phyloP scores from a whole-genome alignment of 2,888 invertebrate genomes.

The Scrobipalpa costella region DNA sequence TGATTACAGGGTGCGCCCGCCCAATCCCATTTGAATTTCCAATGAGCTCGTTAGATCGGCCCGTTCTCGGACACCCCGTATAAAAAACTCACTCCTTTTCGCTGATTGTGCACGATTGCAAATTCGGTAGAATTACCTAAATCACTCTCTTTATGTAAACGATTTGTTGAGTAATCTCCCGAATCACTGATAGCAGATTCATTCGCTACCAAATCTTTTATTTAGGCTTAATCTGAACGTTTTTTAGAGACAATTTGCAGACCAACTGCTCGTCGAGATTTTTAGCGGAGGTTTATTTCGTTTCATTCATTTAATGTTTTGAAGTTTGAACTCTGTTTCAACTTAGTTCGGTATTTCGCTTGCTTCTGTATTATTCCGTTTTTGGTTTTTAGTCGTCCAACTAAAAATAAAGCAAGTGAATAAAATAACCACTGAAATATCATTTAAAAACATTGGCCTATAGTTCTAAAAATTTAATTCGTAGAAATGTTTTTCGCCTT shows the following conservation, averaged over 20 bases:
- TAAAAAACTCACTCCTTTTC: slow-evolving; percentile 69
- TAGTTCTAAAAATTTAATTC: too few species aligned
- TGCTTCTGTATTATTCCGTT: not conserved
- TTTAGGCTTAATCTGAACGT: slow-evolving; percentile 25
- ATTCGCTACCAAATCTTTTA: slow-evolving; percentile 24
- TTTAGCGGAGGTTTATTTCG: not conserved
- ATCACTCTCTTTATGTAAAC: slow-evolving; percentile 51
- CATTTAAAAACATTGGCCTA: too few species aligned
- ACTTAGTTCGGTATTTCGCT: not conserved
- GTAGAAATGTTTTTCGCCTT: not conserved
- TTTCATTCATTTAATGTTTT: slow-evolving; percentile 12
- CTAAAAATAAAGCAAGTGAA: too few species aligned
- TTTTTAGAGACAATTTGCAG: slow-evolving; percentile 23
- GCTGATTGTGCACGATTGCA: slow-evolving; percentile 61
- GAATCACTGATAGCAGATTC: slow-evolving; percentile 28
- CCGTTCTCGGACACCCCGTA: slow-evolving; percentile 58
- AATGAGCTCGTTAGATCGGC: slow-evolving; percentile 78
- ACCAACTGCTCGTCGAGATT: slow-evolving; percentile 3
- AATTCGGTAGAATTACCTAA: slow-evolving; percentile 53
- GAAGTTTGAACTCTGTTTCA: not conserved
- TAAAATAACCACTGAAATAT: too few species aligned
- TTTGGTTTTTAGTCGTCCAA: too few species aligned
- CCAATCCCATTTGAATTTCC: slow-evolving; percentile 77
- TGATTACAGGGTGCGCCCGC: slow-evolving; percentile 75
- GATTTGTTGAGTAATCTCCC: slow-evolving; percentile 39